These are phyloP conservation scores for Phyto melanocephala DNA, from an alignment of 2,888 invertebrate species.

Conservation along the genomic window DNA sequence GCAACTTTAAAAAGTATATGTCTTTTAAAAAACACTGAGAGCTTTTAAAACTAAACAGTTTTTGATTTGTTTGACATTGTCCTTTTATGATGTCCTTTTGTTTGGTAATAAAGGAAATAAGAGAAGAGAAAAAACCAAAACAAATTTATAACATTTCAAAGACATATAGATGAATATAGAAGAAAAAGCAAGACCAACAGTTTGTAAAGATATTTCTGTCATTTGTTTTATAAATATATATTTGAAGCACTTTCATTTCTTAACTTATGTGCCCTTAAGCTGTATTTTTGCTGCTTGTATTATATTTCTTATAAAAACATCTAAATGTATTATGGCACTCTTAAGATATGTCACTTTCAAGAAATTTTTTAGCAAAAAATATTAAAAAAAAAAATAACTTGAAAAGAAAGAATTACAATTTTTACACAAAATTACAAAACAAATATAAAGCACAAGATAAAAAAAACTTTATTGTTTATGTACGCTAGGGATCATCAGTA, in stretches of 20 bases:
- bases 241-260: conserved; percentile 46
- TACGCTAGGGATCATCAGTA: conserved; percentile 73
- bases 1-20: background rate
- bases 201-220: conserved; percentile 35
- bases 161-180: conserved; percentile 4
- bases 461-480: conserved; percentile 74
- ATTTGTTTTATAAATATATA: conserved; percentile 5
- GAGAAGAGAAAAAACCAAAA: too few relatives aligned
- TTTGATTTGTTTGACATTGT: conserved; percentile 48
- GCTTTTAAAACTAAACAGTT: background rate
- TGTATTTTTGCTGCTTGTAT: conserved; percentile 6
- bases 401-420: too few relatives aligned
- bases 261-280: conserved; percentile 53
- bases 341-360: conserved; percentile 61
- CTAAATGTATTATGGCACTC: conserved; percentile 62
- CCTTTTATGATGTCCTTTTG: conserved; percentile 24
- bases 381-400: conserved; percentile 24
- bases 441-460: conserved; percentile 2
- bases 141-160: conserved; percentile 43
- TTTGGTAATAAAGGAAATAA: background rate
- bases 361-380: background rate
- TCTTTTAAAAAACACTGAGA: background rate
- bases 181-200: conserved; percentile 15
- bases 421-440: conserved; percentile 12
- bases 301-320: conserved; percentile 46